Percentiles rank a stretch among this genome's conserved stretches.
These are phyloP conservation scores for Umimayanthus chanpuru DNA, from an alignment of 92 coral and sea anemone species.

Conservation along the genomic window DNA sequence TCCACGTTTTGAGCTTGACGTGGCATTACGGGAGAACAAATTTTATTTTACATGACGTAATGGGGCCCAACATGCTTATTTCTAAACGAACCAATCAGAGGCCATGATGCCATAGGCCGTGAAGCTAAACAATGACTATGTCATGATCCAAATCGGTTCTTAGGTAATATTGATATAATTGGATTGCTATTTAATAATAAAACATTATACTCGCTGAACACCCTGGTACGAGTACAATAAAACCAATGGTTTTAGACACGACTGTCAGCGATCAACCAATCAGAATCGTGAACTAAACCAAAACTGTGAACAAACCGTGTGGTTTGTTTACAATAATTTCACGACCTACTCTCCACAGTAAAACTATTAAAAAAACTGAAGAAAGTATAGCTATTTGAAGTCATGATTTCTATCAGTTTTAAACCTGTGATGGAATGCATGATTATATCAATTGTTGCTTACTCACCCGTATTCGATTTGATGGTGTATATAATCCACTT, in stretches of 20 bases:
- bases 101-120: constrained; percentile 73
- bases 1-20: constrained; percentile 94
- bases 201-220: constrained; percentile 73
- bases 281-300: constrained; percentile 38
- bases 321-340: constrained; percentile 26
- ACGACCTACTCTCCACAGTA: neutral
- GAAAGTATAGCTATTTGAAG: neutral
- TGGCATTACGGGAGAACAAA: constrained; percentile 96
- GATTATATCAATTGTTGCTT: neutral
- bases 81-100: constrained; percentile 76
- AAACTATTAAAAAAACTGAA: neutral
- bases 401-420: neutral
- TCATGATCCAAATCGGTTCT: constrained; percentile 94
- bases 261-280: constrained; percentile 66
- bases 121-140: constrained; percentile 92
- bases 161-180: constrained; percentile 98
- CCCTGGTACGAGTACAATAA: constrained; percentile 56
- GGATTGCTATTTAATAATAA: constrained; percentile 98
- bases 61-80: constrained; percentile 91
- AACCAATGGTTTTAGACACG: constrained; percentile 66
- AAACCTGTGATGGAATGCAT: neutral
- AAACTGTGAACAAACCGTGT: neutral
- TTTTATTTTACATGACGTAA: constrained; percentile 96
- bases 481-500: neutral
- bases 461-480: constrained; percentile 12